Evolutionary conservation across 2,113 vertebrate genomes (phyloP).

Genomic region (Platycercus adscitus): DNA sequence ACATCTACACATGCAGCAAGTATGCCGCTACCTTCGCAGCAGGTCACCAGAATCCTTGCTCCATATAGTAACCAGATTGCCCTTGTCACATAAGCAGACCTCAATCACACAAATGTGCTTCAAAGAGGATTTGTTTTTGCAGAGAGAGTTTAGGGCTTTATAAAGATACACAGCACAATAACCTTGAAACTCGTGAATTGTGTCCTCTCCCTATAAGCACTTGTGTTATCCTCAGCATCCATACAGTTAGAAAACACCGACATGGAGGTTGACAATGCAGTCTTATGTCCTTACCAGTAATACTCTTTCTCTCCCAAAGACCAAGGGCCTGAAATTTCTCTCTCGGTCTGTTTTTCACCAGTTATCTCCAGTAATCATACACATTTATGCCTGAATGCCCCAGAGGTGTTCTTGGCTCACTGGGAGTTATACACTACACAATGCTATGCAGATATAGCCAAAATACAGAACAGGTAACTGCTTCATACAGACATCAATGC

Average conservation of each 20-base stretch:
- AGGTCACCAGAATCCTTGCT: conserved; percentile 37
- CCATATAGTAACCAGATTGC: conserved; percentile 15
- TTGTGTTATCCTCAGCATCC: background rate
- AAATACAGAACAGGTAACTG: background rate
- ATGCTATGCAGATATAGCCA: background rate
- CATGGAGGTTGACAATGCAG: background rate
- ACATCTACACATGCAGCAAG: conserved; percentile 1
- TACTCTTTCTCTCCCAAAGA: background rate
- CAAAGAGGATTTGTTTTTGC: conserved; percentile 57
- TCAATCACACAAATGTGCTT: conserved; percentile 45
- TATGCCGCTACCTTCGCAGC: conserved; percentile 29
- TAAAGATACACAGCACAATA: background rate
- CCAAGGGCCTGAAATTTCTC: background rate
- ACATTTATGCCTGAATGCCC: background rate
- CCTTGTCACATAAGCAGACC: conserved; percentile 53
- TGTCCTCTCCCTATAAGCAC: background rate
- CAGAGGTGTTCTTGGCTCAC: background rate
- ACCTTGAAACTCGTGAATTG: conserved; percentile 37
- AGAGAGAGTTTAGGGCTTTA: conserved; percentile 8
- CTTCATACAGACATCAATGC: background rate
- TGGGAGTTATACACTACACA: background rate
- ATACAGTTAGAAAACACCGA: background rate
- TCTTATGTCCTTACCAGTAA: background rate
- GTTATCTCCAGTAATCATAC: background rate
- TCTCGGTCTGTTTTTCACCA: background rate